Conservation (phyloP, 2,888 invertebrate species). For the Diadromus collaris region DNA sequence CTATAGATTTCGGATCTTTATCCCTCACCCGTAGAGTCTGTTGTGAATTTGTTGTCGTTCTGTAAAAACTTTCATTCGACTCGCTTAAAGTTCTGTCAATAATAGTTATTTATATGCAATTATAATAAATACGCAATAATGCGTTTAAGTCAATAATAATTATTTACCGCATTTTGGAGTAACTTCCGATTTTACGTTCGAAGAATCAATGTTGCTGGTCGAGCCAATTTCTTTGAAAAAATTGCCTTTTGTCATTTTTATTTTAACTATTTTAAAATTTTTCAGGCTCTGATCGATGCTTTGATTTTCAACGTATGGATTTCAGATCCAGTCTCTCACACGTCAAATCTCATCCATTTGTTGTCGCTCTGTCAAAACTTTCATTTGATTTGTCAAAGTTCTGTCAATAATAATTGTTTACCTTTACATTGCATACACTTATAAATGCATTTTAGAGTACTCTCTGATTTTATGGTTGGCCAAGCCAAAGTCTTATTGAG, state of each 20-base stretch:
- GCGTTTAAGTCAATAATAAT: no score
- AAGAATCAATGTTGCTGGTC: not conserved
- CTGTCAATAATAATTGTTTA: not conserved
- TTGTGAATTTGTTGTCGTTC: constrained; percentile 17
- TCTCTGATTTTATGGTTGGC: not conserved
- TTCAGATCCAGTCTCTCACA: no score
- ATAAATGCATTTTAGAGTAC: not conserved
- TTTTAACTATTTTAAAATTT: no score
- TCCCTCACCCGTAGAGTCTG: no score
- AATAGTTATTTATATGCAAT: not conserved
- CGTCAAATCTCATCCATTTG: not conserved
- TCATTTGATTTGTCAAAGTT: not conserved
- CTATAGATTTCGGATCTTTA: no score
- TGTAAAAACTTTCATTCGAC: constrained; percentile 18
- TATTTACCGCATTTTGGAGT: no score
- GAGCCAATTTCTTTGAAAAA: not conserved
- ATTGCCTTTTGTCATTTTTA: no score
- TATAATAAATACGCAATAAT: no score
- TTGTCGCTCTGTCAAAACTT: constrained; percentile 32
- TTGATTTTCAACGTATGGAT: no score
- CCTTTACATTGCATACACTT: no score
- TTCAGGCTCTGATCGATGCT: no score
- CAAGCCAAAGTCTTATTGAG: not conserved
- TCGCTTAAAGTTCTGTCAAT: not conserved
- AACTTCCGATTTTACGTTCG: not conserved